phyloP scores from a whole-genome alignment of 1,140 invertebrate species.

The Dryas iulia region DNA sequence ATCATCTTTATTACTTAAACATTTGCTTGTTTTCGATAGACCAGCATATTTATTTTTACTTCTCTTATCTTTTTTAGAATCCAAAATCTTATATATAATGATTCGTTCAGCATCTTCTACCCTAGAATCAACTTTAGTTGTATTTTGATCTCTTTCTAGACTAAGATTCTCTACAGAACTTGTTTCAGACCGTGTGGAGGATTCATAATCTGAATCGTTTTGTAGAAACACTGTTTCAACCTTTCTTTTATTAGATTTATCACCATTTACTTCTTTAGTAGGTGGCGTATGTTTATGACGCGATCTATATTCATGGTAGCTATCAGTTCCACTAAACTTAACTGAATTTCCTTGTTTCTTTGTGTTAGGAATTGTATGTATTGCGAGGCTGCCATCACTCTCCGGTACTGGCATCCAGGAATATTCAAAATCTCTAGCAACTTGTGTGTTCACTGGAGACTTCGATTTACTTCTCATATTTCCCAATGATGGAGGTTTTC shows the following conservation, averaged over 20 bases:
- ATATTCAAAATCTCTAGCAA: constrained; percentile 54
- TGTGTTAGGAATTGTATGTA: constrained; percentile 57
- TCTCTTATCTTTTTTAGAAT: constrained; percentile 41
- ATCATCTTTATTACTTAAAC: neutral
- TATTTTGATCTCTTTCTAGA: constrained; percentile 25
- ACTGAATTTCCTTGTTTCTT: constrained; percentile 54
- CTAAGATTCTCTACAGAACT: constrained; percentile 49
- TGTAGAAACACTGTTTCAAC: constrained; percentile 51
- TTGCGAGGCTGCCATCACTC: constrained; percentile 52
- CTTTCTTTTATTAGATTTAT: constrained; percentile 37
- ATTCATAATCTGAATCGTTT: constrained; percentile 39
- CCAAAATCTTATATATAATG: constrained; percentile 67
- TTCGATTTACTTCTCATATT: constrained; percentile 42
- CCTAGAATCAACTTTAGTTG: constrained; percentile 26
- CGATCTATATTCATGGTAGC: constrained; percentile 71
- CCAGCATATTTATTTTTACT: neutral
- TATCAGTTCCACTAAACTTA: constrained; percentile 60
- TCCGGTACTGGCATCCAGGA: constrained; percentile 74
- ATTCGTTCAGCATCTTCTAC: constrained; percentile 60
- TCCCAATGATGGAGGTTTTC: constrained; percentile 24
- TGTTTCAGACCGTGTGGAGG: constrained; percentile 43
- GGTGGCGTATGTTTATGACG: constrained; percentile 70
- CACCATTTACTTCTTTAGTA: constrained; percentile 53
- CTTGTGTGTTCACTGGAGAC: constrained; percentile 35
- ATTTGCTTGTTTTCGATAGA: neutral